Evolutionary conservation across 2,888 invertebrate genomes (phyloP), one percentile per base, ranked within the genome.

Genomic region (Eupithecia insigniata): DNA sequence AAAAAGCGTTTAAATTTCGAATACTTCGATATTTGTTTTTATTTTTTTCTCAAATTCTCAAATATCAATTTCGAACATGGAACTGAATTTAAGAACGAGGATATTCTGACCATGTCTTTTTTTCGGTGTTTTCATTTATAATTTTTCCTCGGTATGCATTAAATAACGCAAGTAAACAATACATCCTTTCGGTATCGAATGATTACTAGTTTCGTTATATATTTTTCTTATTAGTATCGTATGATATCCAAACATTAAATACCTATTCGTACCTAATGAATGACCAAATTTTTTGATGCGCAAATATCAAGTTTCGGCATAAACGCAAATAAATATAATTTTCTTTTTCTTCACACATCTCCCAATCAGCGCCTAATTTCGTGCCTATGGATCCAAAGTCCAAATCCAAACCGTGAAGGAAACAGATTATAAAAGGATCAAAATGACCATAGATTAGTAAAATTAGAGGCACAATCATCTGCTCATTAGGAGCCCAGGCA

Each of bases 391-490:
- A 26, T 55, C 55, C 55, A 55, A 55, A 26, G 55, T 55, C 22
- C 46, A 46, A 51, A 51, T 55, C 22, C 46, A 46, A 51, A 51
- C 10, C 55, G 55, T n/a, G 55, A 55, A 26, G 61, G 32, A 32
- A 61, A 61, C 18, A 32, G 61, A 30, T 61, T 61, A 61, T 32
- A 32, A 55, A 55, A 55, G 46, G 26, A 26, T 55, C 55, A 26
- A 55, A 55, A 26, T 26, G 55, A 55, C 55, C 55, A 55, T 14
- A 55, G 26, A 55, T 55, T 55, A 55, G 55, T 26, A 55, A 55
- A 55, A 55, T 55, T 55, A 55, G 55, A 55, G 60, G 1, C 18
- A 60, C 60, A 30, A 60, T 60, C 60, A 60, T 60, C 30, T 18
- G 16, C 28, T 58, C 28, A 58, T 58, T 58, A 28, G 16, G 30